Conservation (phyloP, 1,140 invertebrate genomes). For the Belonocnema kinseyi region DNA sequence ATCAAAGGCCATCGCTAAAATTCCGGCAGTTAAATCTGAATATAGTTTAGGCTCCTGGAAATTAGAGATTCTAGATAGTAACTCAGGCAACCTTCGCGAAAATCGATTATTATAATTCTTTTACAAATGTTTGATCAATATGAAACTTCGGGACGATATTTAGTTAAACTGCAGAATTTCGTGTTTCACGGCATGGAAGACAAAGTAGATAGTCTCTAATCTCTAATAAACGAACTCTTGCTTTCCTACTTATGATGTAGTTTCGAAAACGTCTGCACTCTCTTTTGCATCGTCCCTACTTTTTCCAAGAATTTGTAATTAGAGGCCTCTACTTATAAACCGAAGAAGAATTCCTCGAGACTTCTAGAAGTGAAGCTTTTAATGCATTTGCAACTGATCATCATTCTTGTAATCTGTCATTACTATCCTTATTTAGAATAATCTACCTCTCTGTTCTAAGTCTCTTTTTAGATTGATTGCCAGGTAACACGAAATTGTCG, state of each 20-base stretch:
- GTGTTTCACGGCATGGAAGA: conserved; percentile 36
- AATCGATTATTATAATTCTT: conserved; percentile 30
- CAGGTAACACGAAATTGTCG: conserved; percentile 3
- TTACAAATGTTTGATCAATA: conserved; percentile 47
- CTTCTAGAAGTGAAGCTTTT: not conserved
- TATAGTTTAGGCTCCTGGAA: not conserved
- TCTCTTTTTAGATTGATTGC: conserved; percentile 3
- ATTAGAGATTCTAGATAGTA: conserved; percentile 3
- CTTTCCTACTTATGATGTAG: not conserved
- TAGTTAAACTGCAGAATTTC: conserved; percentile 23
- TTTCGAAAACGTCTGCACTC: not conserved
- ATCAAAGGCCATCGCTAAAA: not conserved
- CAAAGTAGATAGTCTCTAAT: not conserved
- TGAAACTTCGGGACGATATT: conserved; percentile 15
- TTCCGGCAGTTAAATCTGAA: not conserved
- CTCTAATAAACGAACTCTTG: not conserved
- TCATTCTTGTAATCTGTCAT: not conserved
- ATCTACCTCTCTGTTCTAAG: not conserved
- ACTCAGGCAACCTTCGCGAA: conserved; percentile 3
- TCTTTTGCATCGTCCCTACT: not conserved
- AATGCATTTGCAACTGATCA: not conserved
- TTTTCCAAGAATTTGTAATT: not conserved
- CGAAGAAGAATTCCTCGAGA: too few relatives aligned
- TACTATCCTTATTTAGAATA: not conserved
- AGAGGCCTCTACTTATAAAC: not conserved